Percentiles rank a stretch among this genome's conserved stretches.
These are phyloP conservation scores for Eulithis testata DNA, from an alignment of 2,888 invertebrate genomes.

Conservation along the genomic window DNA sequence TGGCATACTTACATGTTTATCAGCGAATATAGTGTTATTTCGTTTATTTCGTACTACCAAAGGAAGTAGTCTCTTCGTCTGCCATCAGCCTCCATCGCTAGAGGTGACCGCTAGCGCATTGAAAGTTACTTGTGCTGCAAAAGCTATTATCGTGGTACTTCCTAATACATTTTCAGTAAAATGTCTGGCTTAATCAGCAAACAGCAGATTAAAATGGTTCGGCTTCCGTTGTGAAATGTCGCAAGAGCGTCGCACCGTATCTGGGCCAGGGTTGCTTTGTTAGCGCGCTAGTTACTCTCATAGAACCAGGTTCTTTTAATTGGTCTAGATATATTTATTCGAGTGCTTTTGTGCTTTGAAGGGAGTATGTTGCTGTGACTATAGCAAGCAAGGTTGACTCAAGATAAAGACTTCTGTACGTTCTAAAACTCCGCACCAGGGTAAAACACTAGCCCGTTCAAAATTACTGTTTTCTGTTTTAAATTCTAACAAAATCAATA, in stretches of 20 bases:
- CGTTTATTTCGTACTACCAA: neutral
- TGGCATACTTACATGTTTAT: neutral
- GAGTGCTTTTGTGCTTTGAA: neutral
- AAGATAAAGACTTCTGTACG: neutral
- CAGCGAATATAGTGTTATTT: neutral
- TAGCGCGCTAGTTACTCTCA: slow-evolving; percentile 22
- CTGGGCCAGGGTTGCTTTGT: slow-evolving; percentile 37
- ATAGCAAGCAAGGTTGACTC: neutral
- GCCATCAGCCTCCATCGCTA: too few relatives aligned
- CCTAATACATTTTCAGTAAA: slow-evolving; percentile 5
- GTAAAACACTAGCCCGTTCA: too few relatives aligned
- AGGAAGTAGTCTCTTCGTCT: neutral
- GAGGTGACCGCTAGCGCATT: too few relatives aligned
- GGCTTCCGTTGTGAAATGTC: slow-evolving; percentile 37
- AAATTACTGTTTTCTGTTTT: too few relatives aligned
- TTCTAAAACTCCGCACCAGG: neutral
- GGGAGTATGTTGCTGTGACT: neutral
- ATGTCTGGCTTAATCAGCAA: slow-evolving; percentile 19
- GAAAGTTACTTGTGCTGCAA: too few relatives aligned
- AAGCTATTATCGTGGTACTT: neutral
- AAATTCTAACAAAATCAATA: too few relatives aligned
- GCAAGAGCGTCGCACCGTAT: slow-evolving; percentile 36
- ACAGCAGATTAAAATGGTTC: slow-evolving; percentile 34
- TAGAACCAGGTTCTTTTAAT: slow-evolving; percentile 21
- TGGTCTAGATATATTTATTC: slow-evolving; percentile 5